A percentile compares a stretch with the other conserved stretches of the same genome.
Conservation (phyloP, 2,797 vertebrate genomes). For the Scolopax rusticola region DNA sequence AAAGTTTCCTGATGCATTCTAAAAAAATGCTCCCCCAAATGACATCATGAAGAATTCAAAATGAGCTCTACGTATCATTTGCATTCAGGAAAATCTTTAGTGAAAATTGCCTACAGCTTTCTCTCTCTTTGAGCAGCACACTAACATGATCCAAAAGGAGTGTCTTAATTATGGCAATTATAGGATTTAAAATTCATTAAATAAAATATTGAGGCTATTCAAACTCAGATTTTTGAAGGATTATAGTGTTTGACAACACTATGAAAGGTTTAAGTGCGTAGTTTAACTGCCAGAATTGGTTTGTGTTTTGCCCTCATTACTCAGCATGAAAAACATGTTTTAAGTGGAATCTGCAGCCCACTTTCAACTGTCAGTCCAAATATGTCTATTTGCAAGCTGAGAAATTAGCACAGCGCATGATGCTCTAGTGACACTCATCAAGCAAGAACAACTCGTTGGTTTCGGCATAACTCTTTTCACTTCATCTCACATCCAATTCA, state of each 20-base stretch:
- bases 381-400: constrained; percentile 59
- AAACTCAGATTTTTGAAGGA: constrained; percentile 59
- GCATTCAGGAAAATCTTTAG: constrained; percentile 49
- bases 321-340: constrained; percentile 70
- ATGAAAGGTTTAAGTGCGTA: constrained; percentile 76
- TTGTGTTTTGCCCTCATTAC: constrained; percentile 75
- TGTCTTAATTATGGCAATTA: constrained; percentile 72
- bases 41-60: constrained; percentile 29
- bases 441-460: constrained; percentile 4
- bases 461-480: constrained; percentile 18
- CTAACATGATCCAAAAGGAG: constrained; percentile 68
- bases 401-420: constrained; percentile 50
- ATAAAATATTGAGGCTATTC: constrained; percentile 53
- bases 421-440: constrained; percentile 61
- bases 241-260: constrained; percentile 78
- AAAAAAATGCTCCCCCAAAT: neutral
- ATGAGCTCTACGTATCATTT: constrained; percentile 32
- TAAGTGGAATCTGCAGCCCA: constrained; percentile 72
- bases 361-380: constrained; percentile 75
- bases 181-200: constrained; percentile 67
- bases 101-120: constrained; percentile 61
- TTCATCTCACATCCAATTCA: neutral
- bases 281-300: constrained; percentile 76
- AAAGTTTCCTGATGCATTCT: neutral
- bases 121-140: constrained; percentile 25